These are phyloP conservation scores for Hypselothyrea guttata DNA, from an alignment of 2,888 invertebrate genomes.

Conservation along the genomic window DNA sequence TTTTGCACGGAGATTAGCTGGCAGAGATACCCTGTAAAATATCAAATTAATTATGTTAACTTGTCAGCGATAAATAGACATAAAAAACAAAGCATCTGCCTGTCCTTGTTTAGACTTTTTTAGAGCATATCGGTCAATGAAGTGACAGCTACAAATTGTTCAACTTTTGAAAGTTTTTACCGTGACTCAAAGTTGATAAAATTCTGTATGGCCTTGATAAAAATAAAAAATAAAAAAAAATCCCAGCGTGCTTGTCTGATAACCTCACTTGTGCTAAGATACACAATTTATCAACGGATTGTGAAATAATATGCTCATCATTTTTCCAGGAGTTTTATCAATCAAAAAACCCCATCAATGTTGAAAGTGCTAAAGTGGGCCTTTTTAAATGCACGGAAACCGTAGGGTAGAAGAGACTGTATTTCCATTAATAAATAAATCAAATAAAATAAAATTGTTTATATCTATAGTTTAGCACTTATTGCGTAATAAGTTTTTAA, in stretches of 20 bases:
- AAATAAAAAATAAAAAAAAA: not conserved
- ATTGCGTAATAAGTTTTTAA: too few species aligned
- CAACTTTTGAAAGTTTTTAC: not conserved
- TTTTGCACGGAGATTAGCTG: slow-evolving; percentile 45
- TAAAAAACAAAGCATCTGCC: not conserved
- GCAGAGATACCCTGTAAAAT: slow-evolving; percentile 28
- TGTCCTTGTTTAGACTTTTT: slow-evolving; percentile 46
- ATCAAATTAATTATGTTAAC: slow-evolving; percentile 47
- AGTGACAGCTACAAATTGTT: slow-evolving; percentile 3
- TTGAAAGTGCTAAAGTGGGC: not conserved
- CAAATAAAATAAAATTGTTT: too few species aligned
- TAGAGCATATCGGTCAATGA: slow-evolving; percentile 49
- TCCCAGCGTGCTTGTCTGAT: too few species aligned
- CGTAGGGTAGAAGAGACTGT: too few species aligned
- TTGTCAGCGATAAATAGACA: slow-evolving; percentile 6
- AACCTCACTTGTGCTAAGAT: slow-evolving; percentile 8
- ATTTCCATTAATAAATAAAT: too few species aligned
- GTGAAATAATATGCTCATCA: slow-evolving; percentile 13
- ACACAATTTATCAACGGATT: slow-evolving; percentile 14
- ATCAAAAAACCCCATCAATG: not conserved
- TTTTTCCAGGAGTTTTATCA: not conserved
- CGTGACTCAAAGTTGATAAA: not conserved
- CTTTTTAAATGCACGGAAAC: too few species aligned
- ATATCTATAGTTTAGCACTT: too few species aligned
- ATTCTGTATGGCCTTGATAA: slow-evolving; percentile 24